Evolutionary conservation across 2,888 invertebrate genomes (phyloP).

Genomic region (Macrophya annulata): DNA sequence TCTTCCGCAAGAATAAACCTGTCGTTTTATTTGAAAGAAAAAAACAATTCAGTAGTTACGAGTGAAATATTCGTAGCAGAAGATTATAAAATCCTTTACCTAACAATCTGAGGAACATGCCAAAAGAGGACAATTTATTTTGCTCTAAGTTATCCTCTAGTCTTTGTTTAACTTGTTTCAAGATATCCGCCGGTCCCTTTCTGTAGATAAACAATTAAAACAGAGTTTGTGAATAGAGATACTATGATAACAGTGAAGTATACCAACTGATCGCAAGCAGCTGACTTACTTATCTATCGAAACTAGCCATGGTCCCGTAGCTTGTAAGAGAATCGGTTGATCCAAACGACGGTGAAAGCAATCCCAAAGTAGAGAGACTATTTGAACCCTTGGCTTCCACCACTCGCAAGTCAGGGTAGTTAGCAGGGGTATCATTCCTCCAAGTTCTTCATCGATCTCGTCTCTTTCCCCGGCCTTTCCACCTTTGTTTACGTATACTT

Average conservation of each 20-base stretch:
- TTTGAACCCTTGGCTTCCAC: slow-evolving; percentile 81
- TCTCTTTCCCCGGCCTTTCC: slow-evolving; percentile 75
- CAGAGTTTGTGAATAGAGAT: neutral
- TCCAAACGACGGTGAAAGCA: slow-evolving; percentile 83
- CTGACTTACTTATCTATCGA: slow-evolving; percentile 80
- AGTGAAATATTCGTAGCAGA: neutral
- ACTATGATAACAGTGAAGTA: neutral
- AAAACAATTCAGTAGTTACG: neutral
- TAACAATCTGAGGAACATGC: slow-evolving; percentile 79
- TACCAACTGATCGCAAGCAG: slow-evolving; percentile 57
- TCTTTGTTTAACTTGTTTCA: slow-evolving; percentile 77
- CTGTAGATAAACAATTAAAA: slow-evolving; percentile 59
- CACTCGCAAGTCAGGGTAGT: slow-evolving; percentile 79
- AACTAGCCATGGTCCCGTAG: slow-evolving; percentile 76
- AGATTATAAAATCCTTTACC: slow-evolving; percentile 73
- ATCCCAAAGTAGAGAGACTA: slow-evolving; percentile 82
- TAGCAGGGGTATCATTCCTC: slow-evolving; percentile 79
- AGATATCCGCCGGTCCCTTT: slow-evolving; percentile 71
- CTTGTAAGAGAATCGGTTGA: slow-evolving; percentile 80
- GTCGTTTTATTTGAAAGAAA: slow-evolving; percentile 26
- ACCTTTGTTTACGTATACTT: slow-evolving; percentile 78
- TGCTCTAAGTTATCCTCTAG: slow-evolving; percentile 70
- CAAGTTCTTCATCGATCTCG: slow-evolving; percentile 80
- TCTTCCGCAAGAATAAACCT: slow-evolving; percentile 76
- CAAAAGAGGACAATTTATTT: slow-evolving; percentile 79